Evolutionary conservation across 2,888 invertebrate species (phyloP), one percentile per base, ranked within the genome.

Genomic region (Andrena bucephala): DNA sequence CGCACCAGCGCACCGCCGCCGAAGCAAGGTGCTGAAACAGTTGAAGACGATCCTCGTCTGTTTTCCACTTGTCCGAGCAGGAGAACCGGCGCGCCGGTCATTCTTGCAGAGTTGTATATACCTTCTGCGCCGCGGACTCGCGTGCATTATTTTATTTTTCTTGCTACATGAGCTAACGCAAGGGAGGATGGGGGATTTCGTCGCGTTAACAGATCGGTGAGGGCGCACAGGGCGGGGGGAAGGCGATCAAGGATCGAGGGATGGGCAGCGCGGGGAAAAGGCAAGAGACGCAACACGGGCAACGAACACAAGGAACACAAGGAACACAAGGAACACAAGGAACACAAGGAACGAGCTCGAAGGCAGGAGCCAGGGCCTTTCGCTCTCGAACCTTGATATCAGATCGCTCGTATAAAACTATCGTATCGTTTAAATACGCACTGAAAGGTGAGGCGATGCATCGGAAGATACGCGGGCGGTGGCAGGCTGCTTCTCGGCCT

Each of bases 351-450:
- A n/a, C 33, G 62, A 48, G 31, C 24, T 20, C 65, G 57, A 60
- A 70, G 69, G 70, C 67, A 59, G 65, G 36, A 76, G 60, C 83
- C 85, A 83, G 79, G 87, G 87, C 87, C 92, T 90, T 91, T 92
- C 91, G 90, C 91, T 91, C 92, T 91, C 89, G 89, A 91, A 91
- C 84, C 84, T 83, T 91, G 93, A 92, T 93, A 94, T 94, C 94
- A 94, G 94, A 94, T 94, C 93, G 92, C 92, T 91, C 93, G 94
- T 93, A 93, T 94, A 94, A 93, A 94, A 94, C 93, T 93, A 94
- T 93, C 94, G 94, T 94, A 94, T 94, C 94, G 93, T 93, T 94
- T 94, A 94, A 94, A 94, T 94, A 94, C 94, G 94, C 94, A 94
- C 93, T 94, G 94, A 94, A 94, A 94, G 94, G 94, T 94, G 94